Evolutionary conservation across 1,140 invertebrate genomes (phyloP).

Genomic region (Apis mellifera): DNA sequence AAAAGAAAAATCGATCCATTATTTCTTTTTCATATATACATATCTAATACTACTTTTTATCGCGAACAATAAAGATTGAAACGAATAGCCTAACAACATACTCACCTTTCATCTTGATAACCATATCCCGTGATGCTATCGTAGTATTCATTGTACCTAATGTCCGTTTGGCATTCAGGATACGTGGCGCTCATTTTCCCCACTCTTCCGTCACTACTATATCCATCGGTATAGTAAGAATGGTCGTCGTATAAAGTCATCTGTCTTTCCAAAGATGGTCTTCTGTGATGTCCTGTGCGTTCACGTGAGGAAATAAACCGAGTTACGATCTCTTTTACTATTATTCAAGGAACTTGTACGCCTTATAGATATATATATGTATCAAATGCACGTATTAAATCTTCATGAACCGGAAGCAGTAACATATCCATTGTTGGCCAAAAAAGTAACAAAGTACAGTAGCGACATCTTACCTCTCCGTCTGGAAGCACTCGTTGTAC

Average conservation of each 20-base stretch:
- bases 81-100: not conserved
- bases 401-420: not conserved
- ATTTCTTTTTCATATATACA: not conserved
- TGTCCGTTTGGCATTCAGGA: constrained; percentile 76
- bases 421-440: not conserved
- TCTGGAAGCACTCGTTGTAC: constrained; percentile 72
- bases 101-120: constrained; percentile 81
- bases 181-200: constrained; percentile 76
- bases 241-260: constrained; percentile 89
- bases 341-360: not conserved
- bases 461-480: constrained; percentile 70
- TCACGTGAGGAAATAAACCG: constrained; percentile 6
- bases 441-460: not conserved
- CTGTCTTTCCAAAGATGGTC: constrained; percentile 90
- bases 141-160: constrained; percentile 79
- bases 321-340: not conserved
- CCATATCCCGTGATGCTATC: constrained; percentile 78
- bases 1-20: not conserved
- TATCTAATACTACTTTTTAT: too few species aligned
- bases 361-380: not conserved
- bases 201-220: constrained; percentile 68
- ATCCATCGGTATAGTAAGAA: constrained; percentile 74
- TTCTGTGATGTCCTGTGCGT: constrained; percentile 81
- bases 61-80: too few species aligned
- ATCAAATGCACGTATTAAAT: too few species aligned